phyloP scores from a whole-genome alignment of 1,140 invertebrate genomes.

The Drosophila saltans region DNA sequence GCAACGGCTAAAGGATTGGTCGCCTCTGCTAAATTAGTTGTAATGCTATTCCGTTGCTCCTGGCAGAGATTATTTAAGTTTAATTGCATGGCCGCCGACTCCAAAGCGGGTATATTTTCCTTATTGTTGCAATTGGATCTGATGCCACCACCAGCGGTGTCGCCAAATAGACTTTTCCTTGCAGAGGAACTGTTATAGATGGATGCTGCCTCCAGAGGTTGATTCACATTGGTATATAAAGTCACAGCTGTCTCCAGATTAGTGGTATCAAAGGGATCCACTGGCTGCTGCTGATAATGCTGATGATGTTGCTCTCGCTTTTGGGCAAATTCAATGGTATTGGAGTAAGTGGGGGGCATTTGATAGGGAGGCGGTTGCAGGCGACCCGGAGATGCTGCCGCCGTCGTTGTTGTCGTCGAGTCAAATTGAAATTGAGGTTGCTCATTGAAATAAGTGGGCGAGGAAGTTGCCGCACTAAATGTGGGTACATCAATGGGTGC shows the following conservation, averaged over 20 bases:
- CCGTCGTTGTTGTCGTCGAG: not conserved
- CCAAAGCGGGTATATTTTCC: slow-evolving; percentile 73
- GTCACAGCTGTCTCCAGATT: slow-evolving; percentile 41
- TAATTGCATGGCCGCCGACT: slow-evolving; percentile 63
- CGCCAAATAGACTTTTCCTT: slow-evolving; percentile 62
- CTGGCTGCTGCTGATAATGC: slow-evolving; percentile 21
- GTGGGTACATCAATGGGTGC: slow-evolving; percentile 89
- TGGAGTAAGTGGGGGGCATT: slow-evolving; percentile 84
- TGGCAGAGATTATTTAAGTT: slow-evolving; percentile 64
- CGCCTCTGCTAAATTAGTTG: slow-evolving; percentile 3
- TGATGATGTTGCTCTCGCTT: slow-evolving; percentile 54
- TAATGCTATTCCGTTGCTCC: slow-evolving; percentile 28
- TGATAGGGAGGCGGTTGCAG: slow-evolving; percentile 84
- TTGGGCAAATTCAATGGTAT: slow-evolving; percentile 80
- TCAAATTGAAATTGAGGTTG: slow-evolving; percentile 60
- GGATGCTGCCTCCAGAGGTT: slow-evolving; percentile 17
- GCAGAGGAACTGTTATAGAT: slow-evolving; percentile 60
- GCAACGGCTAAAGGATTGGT: slow-evolving; percentile 17
- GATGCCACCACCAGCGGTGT: not conserved
- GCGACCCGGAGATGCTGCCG: slow-evolving; percentile 45
- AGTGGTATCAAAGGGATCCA: slow-evolving; percentile 87
- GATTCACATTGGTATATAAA: slow-evolving; percentile 62
- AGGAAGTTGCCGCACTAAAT: slow-evolving; percentile 39
- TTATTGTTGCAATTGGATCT: slow-evolving; percentile 50
- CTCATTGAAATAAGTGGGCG: slow-evolving; percentile 68